Evolutionary conservation across 2,113 vertebrate genomes (phyloP).

Genomic region (Petromus typicus): DNA sequence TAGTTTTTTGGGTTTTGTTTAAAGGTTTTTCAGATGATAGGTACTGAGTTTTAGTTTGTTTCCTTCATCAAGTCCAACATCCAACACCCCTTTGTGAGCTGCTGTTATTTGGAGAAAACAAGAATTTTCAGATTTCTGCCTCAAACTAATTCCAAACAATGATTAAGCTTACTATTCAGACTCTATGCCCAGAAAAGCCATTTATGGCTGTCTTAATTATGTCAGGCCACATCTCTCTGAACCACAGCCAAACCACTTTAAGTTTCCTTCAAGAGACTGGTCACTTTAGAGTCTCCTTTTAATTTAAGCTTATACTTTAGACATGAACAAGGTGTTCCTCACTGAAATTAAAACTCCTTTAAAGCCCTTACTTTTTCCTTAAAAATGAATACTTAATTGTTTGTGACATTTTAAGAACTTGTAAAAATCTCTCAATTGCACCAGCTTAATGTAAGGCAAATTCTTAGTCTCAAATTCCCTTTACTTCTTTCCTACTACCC

Average conservation of each 20-base stretch:
- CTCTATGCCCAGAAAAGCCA: constrained; percentile 71
- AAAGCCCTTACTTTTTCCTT: constrained; percentile 48
- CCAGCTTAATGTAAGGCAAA: constrained; percentile 24
- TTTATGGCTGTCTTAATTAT: constrained; percentile 70
- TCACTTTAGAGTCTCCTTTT: constrained; percentile 53
- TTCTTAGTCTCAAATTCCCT: not conserved
- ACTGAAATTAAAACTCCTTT: constrained; percentile 4
- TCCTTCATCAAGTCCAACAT: constrained; percentile 46
- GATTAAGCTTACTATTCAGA: constrained; percentile 68
- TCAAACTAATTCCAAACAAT: constrained; percentile 73
- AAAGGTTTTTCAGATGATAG: constrained; percentile 41
- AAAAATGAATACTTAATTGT: constrained; percentile 59
- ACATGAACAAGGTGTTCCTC: constrained; percentile 37
- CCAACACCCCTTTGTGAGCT: constrained; percentile 55
- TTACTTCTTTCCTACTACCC: not conserved
- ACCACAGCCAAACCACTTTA: constrained; percentile 59
- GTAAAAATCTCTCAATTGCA: constrained; percentile 45
- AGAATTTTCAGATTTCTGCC: constrained; percentile 72
- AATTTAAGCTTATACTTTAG: constrained; percentile 53
- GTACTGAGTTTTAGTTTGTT: constrained; percentile 46
- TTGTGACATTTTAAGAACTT: constrained; percentile 56
- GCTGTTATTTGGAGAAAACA: constrained; percentile 54
- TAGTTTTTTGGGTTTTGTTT: constrained; percentile 35
- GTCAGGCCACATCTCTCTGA: constrained; percentile 36
- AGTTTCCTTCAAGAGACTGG: constrained; percentile 44